A percentile compares a stretch with the other conserved stretches of the same genome.
Evolutionary conservation across 2,888 invertebrate species (phyloP).

Genomic region (Drosophila siamana): DNA sequence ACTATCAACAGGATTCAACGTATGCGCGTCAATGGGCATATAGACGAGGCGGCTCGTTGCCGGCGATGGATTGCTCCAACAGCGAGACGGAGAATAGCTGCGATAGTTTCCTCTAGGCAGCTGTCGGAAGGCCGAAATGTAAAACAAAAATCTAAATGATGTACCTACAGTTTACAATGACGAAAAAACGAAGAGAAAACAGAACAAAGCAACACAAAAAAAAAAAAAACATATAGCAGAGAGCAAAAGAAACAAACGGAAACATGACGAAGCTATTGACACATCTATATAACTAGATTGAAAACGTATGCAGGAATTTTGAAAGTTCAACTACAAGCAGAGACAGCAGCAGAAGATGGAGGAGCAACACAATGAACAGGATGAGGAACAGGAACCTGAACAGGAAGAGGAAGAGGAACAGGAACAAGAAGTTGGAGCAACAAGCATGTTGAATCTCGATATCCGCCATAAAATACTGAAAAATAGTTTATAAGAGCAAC

Average conservation of each 20-base stretch:
- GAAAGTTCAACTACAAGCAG: slow-evolving; percentile 61
- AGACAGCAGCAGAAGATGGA: slow-evolving; percentile 20
- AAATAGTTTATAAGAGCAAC: slow-evolving; percentile 29
- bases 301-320: slow-evolving; percentile 57
- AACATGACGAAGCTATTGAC: slow-evolving; percentile 5
- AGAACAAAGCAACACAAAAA: not conserved
- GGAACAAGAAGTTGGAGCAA: not conserved
- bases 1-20: slow-evolving; percentile 19
- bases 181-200: slow-evolving; percentile 1
- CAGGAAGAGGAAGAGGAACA: not conserved
- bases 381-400: not conserved
- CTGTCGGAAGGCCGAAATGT: no score
- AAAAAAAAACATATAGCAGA: not conserved
- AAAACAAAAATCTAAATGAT: slow-evolving; percentile 36
- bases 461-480: slow-evolving; percentile 60
- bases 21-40: slow-evolving; percentile 47
- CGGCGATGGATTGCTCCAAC: slow-evolving; percentile 83
- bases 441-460: slow-evolving; percentile 57
- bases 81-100: slow-evolving; percentile 85
- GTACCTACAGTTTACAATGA: slow-evolving; percentile 74
- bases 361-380: not conserved
- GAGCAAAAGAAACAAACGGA: not conserved
- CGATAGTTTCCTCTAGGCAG: slow-evolving; percentile 78
- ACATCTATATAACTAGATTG: not conserved
- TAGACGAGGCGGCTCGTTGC: slow-evolving; percentile 79